These are phyloP conservation scores for Melanostoma scalare DNA, from an alignment of 2,888 invertebrate species.

Conservation along the genomic window DNA sequence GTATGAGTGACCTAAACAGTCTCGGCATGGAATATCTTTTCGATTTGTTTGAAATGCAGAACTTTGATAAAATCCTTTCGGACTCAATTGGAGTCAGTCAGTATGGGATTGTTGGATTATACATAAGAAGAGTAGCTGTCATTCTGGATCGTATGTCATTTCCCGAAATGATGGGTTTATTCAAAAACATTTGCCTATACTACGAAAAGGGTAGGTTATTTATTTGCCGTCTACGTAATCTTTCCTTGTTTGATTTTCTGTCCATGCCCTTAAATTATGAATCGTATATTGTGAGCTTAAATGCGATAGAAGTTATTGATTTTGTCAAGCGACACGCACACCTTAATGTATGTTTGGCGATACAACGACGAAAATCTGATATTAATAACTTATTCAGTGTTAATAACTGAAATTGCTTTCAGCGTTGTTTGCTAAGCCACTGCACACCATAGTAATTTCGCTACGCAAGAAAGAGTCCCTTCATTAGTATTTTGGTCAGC, in stretches of 20 bases:
- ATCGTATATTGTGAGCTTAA: not conserved
- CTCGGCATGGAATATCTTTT: conserved; percentile 86
- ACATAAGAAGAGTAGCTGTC: conserved; percentile 90
- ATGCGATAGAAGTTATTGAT: conserved; percentile 35
- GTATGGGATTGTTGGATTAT: conserved; percentile 86
- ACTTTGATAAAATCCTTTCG: conserved; percentile 85
- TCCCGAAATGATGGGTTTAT: conserved; percentile 90
- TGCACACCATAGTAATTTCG: not conserved
- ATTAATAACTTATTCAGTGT: conserved; percentile 19
- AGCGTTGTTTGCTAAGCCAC: not conserved
- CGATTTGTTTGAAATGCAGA: conserved; percentile 86
- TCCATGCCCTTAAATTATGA: not conserved
- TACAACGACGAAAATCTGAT: not conserved
- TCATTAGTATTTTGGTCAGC: no score
- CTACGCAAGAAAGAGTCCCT: no score
- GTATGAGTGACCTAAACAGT: conserved; percentile 82
- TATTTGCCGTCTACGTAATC: not conserved
- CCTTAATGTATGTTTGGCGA: not conserved
- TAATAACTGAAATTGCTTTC: conserved; percentile 1
- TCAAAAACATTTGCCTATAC: conserved; percentile 88
- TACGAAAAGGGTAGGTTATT: conserved; percentile 83
- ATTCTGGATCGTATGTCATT: conserved; percentile 93
- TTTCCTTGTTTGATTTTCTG: not conserved
- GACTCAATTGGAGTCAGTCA: conserved; percentile 82
- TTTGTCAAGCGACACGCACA: conserved; percentile 28